Evolutionary conservation across 2,113 vertebrate genomes (phyloP).

Genomic region (Nothoprocta pentlandii): DNA sequence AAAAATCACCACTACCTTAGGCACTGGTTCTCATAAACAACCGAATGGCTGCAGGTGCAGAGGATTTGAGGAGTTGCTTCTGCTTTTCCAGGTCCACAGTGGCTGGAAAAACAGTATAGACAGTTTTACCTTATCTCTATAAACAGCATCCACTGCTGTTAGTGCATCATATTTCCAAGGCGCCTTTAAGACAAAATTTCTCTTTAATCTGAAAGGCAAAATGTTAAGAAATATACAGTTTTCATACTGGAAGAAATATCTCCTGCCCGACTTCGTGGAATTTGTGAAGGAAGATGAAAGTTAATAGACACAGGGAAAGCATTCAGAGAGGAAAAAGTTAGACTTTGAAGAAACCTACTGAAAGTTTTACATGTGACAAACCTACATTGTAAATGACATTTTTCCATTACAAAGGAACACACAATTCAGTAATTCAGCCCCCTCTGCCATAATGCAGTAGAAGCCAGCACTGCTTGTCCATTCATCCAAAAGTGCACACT

Average conservation of each 20-base stretch:
- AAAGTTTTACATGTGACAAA: conserved; percentile 65
- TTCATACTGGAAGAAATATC: conserved; percentile 4
- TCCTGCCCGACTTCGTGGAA: conserved; percentile 18
- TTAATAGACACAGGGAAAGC: conserved; percentile 21
- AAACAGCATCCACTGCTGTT: accelerated
- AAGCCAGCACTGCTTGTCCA: conserved; percentile 54
- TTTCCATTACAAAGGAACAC: conserved; percentile 48
- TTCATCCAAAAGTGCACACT: conserved; percentile 70
- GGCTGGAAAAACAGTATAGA: background rate
- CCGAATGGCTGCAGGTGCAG: background rate
- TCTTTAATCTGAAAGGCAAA: background rate
- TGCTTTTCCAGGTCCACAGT: background rate
- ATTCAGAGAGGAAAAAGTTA: conserved; percentile 1
- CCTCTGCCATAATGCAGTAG: conserved; percentile 4
- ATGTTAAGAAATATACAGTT: background rate
- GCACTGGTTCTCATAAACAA: background rate
- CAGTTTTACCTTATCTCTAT: background rate
- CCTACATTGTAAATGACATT: conserved; percentile 68
- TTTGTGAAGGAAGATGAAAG: conserved; percentile 62
- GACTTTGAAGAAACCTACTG: conserved; percentile 50
- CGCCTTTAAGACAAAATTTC: background rate
- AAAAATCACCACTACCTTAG: background rate
- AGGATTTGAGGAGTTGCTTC: background rate
- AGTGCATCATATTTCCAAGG: background rate
- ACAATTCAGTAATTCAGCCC: conserved; percentile 70